Percentiles rank a stretch among this genome's conserved stretches.
Evolutionary conservation across 2,888 invertebrate species (phyloP).

Genomic region (Epinotia nisella): DNA sequence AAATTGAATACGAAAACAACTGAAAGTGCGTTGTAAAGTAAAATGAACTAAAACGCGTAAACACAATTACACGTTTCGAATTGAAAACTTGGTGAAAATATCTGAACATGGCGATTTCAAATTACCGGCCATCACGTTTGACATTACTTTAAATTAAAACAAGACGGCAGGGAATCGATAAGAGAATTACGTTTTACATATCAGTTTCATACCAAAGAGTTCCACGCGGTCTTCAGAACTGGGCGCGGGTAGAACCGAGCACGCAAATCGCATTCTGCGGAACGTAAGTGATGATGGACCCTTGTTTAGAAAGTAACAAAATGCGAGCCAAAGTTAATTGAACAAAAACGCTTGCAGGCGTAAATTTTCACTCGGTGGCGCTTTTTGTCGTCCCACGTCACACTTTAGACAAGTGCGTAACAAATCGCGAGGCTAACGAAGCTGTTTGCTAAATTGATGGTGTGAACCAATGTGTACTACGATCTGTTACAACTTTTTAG

Average conservation of each 20-base stretch:
- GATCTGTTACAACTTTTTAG: slow-evolving; percentile 28
- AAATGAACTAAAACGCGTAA: slow-evolving; percentile 9
- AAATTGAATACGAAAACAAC: slow-evolving; percentile 24
- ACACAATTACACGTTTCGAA: slow-evolving; percentile 6
- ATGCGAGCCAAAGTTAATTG: slow-evolving; percentile 25
- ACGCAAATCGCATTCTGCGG: neutral
- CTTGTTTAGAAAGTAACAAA: slow-evolving; percentile 40
- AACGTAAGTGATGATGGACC: neutral
- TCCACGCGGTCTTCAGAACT: neutral
- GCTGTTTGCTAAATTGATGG: slow-evolving; percentile 23
- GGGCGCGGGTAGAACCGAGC: neutral
- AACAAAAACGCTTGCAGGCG: slow-evolving; percentile 35
- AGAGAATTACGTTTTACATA: neutral
- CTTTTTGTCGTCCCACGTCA: slow-evolving; percentile 22
- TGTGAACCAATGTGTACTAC: slow-evolving; percentile 26
- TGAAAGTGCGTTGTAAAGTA: slow-evolving; percentile 17
- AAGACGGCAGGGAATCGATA: slow-evolving; percentile 4
- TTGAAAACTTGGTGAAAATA: neutral
- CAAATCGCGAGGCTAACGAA: slow-evolving; percentile 26
- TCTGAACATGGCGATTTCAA: slow-evolving; percentile 13
- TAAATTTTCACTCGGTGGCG: slow-evolving; percentile 33
- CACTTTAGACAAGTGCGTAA: slow-evolving; percentile 36
- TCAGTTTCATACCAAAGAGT: neutral
- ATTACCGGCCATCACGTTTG: slow-evolving; percentile 11
- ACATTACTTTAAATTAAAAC: slow-evolving; percentile 24